Conservation (phyloP, 2,113 vertebrate species). For the Tragelaphus imberbis region DNA sequence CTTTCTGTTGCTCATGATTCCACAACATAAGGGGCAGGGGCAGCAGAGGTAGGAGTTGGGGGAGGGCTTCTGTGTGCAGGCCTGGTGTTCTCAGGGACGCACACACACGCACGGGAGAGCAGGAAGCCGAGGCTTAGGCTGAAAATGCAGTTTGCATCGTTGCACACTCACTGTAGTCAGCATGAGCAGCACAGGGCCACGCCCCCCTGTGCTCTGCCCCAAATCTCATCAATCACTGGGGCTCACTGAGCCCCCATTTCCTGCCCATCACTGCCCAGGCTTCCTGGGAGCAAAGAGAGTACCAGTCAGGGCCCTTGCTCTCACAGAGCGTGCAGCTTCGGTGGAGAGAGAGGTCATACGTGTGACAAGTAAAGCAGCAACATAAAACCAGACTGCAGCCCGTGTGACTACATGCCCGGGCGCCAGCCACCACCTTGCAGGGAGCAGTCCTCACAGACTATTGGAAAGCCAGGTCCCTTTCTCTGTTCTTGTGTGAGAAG, state of each 20-base stretch:
- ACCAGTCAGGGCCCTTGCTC: background rate
- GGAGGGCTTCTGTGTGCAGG: background rate
- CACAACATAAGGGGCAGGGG: background rate
- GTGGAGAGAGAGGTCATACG: background rate
- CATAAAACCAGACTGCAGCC: accelerated
- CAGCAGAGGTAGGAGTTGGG: background rate
- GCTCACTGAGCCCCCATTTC: background rate
- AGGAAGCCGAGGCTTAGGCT: background rate
- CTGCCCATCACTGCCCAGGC: background rate
- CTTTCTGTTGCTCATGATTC: background rate
- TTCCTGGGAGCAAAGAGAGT: background rate
- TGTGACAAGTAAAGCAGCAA: background rate
- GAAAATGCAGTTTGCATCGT: background rate
- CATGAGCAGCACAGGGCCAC: accelerated
- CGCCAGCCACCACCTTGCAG: accelerated
- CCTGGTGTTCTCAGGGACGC: background rate
- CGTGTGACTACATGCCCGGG: background rate
- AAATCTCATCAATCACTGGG: background rate
- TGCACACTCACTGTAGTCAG: accelerated
- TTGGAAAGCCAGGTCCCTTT: background rate
- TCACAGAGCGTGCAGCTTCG: accelerated
- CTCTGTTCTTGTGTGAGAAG: background rate
- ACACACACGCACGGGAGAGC: background rate
- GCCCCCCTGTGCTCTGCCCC: background rate
- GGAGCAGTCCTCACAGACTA: background rate